These are phyloP conservation scores for Coptodon bakossiorum DNA, from an alignment of 2,113 vertebrate genomes.

Conservation along the genomic window DNA sequence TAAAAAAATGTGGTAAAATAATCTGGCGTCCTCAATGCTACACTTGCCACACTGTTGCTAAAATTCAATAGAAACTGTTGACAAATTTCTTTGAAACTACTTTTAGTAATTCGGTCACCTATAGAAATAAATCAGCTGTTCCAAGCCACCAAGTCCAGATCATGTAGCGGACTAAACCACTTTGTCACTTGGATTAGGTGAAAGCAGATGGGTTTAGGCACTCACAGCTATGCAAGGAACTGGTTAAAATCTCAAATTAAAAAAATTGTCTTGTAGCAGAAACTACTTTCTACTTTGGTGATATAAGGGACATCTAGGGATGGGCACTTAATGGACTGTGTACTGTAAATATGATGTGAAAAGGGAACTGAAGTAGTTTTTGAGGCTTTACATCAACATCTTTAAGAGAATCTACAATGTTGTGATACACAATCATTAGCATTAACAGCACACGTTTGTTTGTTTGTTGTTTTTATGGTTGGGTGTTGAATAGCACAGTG, in stretches of 20 bases:
- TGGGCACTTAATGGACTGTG: background rate
- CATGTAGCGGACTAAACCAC: background rate
- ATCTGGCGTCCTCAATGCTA: background rate
- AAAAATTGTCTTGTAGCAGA: background rate
- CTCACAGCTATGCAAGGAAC: background rate
- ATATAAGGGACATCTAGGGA: background rate
- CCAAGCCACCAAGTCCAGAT: background rate
- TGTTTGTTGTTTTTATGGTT: background rate
- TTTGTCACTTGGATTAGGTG: background rate
- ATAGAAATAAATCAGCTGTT: background rate
- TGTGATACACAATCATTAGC: background rate
- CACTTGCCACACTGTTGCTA: fast-evolving
- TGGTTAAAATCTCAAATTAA: background rate
- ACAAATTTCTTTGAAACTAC: background rate
- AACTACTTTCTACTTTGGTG: background rate
- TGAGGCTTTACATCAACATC: background rate
- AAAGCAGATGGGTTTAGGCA: background rate
- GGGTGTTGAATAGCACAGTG: background rate
- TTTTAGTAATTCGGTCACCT: background rate
- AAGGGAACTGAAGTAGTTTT: background rate
- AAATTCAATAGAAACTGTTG: background rate
- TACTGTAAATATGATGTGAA: background rate
- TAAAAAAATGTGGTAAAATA: background rate
- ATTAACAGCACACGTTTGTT: background rate
- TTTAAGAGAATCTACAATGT: background rate